phyloP scores from a whole-genome alignment of 2,113 vertebrate genomes.

The Plotosus lineatus region DNA sequence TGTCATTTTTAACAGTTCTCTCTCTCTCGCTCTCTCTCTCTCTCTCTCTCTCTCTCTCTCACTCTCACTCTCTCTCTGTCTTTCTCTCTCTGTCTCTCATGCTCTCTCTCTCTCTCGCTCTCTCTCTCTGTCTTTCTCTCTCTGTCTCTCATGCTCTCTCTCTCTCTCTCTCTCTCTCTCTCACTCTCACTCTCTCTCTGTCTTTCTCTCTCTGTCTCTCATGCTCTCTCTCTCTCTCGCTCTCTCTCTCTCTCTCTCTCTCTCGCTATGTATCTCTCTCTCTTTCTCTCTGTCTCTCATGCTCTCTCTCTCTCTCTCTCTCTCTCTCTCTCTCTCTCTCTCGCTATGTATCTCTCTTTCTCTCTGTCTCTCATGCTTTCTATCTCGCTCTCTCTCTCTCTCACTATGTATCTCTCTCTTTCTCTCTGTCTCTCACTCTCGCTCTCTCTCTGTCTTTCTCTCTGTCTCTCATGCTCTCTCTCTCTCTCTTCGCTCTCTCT shows the following conservation, averaged over 20 bases:
- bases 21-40: background rate
- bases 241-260: background rate
- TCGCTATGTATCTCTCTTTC: no score
- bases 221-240: background rate
- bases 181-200: background rate
- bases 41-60: background rate
- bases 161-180: background rate
- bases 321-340: background rate
- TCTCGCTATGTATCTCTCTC: no score
- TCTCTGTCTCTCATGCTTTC: no score
- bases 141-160: no score
- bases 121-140: no score
- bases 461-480: background rate
- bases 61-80: background rate
- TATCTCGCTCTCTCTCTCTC: background rate
- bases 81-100: no score
- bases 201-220: background rate
- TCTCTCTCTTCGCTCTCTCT: background rate
- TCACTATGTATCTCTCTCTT: no score
- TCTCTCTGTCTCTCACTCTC: background rate
- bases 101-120: background rate
- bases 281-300: background rate
- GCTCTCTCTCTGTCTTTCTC: background rate
- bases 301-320: background rate
- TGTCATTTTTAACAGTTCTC: conserved; percentile 17